Base-by-base conservation (phyloP, 2,888 invertebrate species). In the Hirtodrosophila duncani region DNA sequence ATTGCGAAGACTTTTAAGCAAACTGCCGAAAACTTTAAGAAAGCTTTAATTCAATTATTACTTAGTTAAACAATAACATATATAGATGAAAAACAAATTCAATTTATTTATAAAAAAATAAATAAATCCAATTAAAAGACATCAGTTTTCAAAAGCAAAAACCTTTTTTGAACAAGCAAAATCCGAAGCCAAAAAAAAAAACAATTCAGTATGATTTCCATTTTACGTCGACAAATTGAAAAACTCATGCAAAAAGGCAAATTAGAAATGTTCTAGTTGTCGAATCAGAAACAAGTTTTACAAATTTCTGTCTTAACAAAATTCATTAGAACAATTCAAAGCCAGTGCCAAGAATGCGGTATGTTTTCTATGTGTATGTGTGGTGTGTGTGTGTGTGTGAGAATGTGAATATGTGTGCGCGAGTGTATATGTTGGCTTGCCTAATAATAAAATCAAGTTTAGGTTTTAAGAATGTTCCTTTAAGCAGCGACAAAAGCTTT, bases 261-360 rank as follows among this genome's bases (percentile, higher is more conserved):
- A 75, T 61, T 71, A 51, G 67, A 75, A 80, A 58, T 59, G 39
- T 18, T 33, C 45, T 45, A 55, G 61, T 33, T 45, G 63, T 63
- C 46, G 41, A 53, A 46, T 45, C 42, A 58, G 48, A 75, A 75
- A 75, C 75, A 65, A 75, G 75, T 77, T 77, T 69, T 49, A 39
- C 69, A 59, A 62, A 68, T 66, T 72, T 65, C 52, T 57, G 24
- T 34, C 21, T 49, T 41, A 59, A 61, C 57, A 59, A 67, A 79
- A 79, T 78, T 81, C 75, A 81, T 81, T 79, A 81, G 75, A 77
- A 74, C 81, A 81, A 81, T 62, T 80, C 60, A 44, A 45, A 67
- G 58, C 33, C 58, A 77, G 60, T 71, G 58, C 31, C 62, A 80
- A 71, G 72, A 74, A 74, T 74, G 72, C 68, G 77, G 59, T 50